A percentile compares a stretch with the other conserved stretches of the same genome.
Evolutionary conservation across 2,113 vertebrate genomes (phyloP).

Genomic region (Ariopsis seemanni): DNA sequence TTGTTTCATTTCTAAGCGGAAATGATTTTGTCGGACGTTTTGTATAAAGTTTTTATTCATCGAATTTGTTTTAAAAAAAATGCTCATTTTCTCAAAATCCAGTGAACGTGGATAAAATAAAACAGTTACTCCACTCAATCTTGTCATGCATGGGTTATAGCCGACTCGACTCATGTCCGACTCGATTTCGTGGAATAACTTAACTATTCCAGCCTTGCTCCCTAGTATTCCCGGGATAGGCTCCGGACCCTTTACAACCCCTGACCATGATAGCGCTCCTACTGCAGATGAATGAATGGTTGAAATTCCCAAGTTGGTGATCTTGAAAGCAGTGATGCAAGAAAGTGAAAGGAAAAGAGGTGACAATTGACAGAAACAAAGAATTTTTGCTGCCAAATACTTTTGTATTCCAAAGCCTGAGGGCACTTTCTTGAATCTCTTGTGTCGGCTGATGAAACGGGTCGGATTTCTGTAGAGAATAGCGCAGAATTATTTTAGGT

Average conservation of each 20-base stretch:
- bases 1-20: no score
- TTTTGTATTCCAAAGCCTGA: conserved; percentile 7
- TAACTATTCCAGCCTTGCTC: no score
- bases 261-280: not conserved
- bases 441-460: not conserved
- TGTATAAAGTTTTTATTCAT: no score
- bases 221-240: not conserved
- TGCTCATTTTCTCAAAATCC: no score
- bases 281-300: not conserved
- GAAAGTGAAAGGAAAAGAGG: not conserved
- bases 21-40: no score
- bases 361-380: not conserved
- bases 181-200: no score
- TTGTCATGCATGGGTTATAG: no score
- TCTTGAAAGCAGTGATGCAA: not conserved
- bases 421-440: not conserved
- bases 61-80: no score
- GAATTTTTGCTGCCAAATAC: not conserved
- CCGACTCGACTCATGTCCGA: no score
- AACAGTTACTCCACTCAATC: no score
- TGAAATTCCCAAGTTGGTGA: not conserved
- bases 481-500: not conserved
- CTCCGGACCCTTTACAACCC: not conserved
- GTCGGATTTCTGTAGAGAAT: not conserved
- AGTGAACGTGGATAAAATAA: no score